phyloP scores from a whole-genome alignment of 2,113 vertebrate species.

The Protobothrops flavoviridis region DNA sequence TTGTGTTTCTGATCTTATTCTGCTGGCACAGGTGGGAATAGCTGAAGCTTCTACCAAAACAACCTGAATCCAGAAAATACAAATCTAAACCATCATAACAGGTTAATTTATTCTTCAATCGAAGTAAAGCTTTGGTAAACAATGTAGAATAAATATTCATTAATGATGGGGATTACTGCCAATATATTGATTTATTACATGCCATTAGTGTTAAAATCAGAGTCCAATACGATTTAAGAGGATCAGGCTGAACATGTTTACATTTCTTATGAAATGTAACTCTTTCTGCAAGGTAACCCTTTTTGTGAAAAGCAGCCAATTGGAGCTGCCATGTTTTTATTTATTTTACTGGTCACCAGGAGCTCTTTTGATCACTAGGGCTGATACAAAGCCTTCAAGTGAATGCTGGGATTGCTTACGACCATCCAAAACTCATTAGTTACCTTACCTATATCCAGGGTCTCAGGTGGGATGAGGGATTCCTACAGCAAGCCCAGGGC shows the following conservation, averaged over 20 bases:
- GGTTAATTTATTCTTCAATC: neutral
- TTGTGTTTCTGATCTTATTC: neutral
- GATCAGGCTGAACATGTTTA: neutral
- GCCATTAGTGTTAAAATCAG: neutral
- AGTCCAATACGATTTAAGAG: neutral
- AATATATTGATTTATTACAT: neutral
- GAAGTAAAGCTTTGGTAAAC: slow-evolving; percentile 13
- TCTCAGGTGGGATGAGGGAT: neutral
- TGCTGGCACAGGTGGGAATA: no score
- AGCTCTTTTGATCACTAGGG: neutral
- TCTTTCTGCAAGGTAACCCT: neutral
- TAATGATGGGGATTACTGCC: neutral
- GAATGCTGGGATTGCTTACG: neutral
- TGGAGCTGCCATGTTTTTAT: neutral
- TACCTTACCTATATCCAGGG: neutral
- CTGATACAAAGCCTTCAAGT: neutral
- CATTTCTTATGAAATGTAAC: neutral
- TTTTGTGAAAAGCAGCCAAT: neutral
- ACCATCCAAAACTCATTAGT: neutral
- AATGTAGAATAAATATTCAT: neutral
- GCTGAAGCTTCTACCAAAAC: neutral
- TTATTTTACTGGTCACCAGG: neutral
- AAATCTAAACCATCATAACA: slow-evolving; percentile 27
- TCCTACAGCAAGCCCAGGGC: neutral
- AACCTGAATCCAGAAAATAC: neutral